phyloP scores from a whole-genome alignment of 1,140 invertebrate genomes.

The Ganaspis sp. region DNA sequence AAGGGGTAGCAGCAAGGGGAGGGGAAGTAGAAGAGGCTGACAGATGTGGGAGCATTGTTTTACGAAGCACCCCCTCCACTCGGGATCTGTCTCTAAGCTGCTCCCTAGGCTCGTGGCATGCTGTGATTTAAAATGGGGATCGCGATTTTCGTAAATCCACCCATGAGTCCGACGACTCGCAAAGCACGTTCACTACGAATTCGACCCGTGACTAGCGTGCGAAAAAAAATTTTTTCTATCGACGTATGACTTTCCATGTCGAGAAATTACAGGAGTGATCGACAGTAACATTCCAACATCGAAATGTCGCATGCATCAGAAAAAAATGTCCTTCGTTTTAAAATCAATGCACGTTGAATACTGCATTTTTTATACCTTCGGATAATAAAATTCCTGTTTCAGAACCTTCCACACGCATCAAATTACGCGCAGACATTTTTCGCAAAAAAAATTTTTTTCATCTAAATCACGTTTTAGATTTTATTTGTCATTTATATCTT shows the following conservation, averaged over 20 bases:
- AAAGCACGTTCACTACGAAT: slow-evolving; percentile 53
- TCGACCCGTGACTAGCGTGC: slow-evolving; percentile 53
- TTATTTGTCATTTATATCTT: too few relatives aligned
- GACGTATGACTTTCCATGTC: slow-evolving; percentile 19
- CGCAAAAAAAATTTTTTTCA: too few relatives aligned
- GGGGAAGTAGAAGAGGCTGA: slow-evolving; percentile 75
- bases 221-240: slow-evolving; percentile 42
- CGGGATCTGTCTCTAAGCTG: slow-evolving; percentile 51
- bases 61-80: slow-evolving; percentile 68
- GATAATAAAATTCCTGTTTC: slow-evolving; percentile 11
- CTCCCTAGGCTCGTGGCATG: slow-evolving; percentile 61
- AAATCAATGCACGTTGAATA: slow-evolving; percentile 29
- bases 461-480: too few relatives aligned
- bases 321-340: slow-evolving; percentile 26
- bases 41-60: slow-evolving; percentile 78
- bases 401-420: background rate
- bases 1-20: slow-evolving; percentile 66
- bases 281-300: slow-evolving; percentile 5
- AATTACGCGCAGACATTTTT: too few relatives aligned
- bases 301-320: slow-evolving; percentile 1
- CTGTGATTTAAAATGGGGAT: slow-evolving; percentile 73
- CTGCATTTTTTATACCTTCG: slow-evolving; percentile 1
- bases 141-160: slow-evolving; percentile 67
- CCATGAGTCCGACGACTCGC: slow-evolving; percentile 59
- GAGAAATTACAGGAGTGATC: slow-evolving; percentile 28